Base-by-base conservation (phyloP, 53 echinoderm and acorn worm genomes). In the Mesocentrotus franciscanus region DNA sequence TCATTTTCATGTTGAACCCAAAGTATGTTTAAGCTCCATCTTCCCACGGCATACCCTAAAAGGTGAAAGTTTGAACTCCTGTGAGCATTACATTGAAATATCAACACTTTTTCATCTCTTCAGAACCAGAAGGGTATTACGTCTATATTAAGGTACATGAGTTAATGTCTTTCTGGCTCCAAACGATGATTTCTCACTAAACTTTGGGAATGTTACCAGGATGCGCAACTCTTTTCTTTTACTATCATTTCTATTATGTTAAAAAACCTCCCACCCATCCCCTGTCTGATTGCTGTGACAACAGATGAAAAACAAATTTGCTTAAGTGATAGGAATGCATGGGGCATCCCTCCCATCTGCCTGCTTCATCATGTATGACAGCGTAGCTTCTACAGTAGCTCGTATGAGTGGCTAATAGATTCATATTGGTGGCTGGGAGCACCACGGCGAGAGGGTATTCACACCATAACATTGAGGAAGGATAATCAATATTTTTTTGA, bases 221-320 rank as follows among this genome's bases (percentile, higher is more conserved):
- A 57, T 57, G 26, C 27, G 15, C 29, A 87, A 87, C 87, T 87
- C 87, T 87, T 87, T 87, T 87, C 87, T 87, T 26, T 87, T 87
- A 18, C 81, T 7, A 81, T 17, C 4, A 81, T 42, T 20, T 0
- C 16, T 81, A 81, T 81, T 81, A 42, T 57, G 2, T 55, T 29
- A 57, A 36, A n/a, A 56, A 87, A 59, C 56, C 87, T 87, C 87
- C 87, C 87, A 87, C 57, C 29, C 56, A 14, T 87, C 58, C 58
- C 27, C 57, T 58, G 17, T 58, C 8, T 58, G 87, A 87, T 87
- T 57, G 26, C 87, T 58, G 66, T 91, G 91, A 91, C 66, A 91
- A 91, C 91, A 91, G 91, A 91, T 91, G 91, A 66, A 66, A 91
- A 66, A 91, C 91, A 91, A 91, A 91, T 91, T 91, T 91, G 91